phyloP scores from a whole-genome alignment of 1,140 invertebrate genomes.

The Ooceraea biroi region DNA sequence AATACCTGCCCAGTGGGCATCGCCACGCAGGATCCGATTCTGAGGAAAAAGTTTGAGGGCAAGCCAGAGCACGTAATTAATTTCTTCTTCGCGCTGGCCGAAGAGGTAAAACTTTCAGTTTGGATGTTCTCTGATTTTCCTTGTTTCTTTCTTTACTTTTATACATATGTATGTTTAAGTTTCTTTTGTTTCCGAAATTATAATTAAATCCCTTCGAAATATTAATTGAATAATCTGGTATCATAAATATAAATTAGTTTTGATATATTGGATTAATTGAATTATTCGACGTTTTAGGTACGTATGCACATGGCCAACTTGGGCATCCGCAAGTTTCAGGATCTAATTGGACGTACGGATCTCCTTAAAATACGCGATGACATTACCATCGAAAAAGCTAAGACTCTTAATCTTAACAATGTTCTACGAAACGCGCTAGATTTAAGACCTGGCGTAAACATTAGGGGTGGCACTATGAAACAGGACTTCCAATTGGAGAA shows the following conservation, averaged over 20 bases:
- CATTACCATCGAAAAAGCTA: slow-evolving; percentile 91
- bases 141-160: background rate
- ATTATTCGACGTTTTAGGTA: slow-evolving; percentile 86
- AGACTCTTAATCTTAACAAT: slow-evolving; percentile 93
- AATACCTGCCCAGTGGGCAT: slow-evolving; percentile 99
- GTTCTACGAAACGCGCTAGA: slow-evolving; percentile 96
- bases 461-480: slow-evolving; percentile 94
- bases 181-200: slow-evolving; percentile 1
- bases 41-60: slow-evolving; percentile 98
- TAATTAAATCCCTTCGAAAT: background rate
- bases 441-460: slow-evolving; percentile 95
- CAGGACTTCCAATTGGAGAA: slow-evolving; percentile 97
- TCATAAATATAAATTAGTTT: slow-evolving; percentile 16
- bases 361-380: slow-evolving; percentile 89
- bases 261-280: background rate
- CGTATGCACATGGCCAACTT: slow-evolving; percentile 95
- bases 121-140: background rate
- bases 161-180: background rate
- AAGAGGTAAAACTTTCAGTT: slow-evolving; percentile 91
- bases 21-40: slow-evolving; percentile 98
- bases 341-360: slow-evolving; percentile 98
- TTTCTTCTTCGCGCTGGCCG: slow-evolving; percentile 98
- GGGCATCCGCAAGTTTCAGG: slow-evolving; percentile 96
- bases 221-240: background rate
- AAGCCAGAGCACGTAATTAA: slow-evolving; percentile 99